Evolutionary conservation across 2,113 vertebrate genomes (phyloP), one percentile per base, ranked within the genome.

Genomic region (Lipophrys pholis): DNA sequence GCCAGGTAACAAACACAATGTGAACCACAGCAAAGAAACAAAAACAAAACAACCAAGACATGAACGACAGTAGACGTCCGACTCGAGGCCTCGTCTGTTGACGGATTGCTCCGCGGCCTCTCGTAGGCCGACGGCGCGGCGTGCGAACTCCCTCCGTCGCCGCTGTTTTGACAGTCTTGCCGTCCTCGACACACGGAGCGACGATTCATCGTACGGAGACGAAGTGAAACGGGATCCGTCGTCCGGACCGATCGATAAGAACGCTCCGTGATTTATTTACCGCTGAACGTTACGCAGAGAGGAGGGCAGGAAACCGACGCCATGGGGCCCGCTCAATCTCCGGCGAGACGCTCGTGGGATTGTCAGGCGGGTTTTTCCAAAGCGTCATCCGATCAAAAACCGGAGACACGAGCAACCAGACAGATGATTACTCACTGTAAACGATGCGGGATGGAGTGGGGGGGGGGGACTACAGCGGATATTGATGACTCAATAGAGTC

Each of bases 351-450:
- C 95, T 95, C 94, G 91, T 91, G 91, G 89, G 95, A 95, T 94
- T 96, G 95, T 95, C 94, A 94, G 95, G 92, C 95, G 94, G 94
- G 88, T 89, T 88, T 95, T 96, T 96, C 95, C 95, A 94, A 96
- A 95, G 93, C 67, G 90, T 95, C 95, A 95, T 96, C 94, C 94
- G 95, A 95, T 96, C 96, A 84, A 96, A 95, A 95, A 95, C 86
- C 94, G 90, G 96, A 96, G 96, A 97, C 94, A 93, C 89, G 82
- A 40, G 85, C 94, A 94, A 96, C 72, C 93, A 96, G 96, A 97
- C 96, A 95, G 95, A 97, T 96, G 95, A 98, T 97, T 96, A 97
- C 96, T 97, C 97, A 96, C 94, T 94, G 94, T 96, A 96, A 97
- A 97, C 94, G 95, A 95, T 96, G 71, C 83, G n/a, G 69, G 80